phyloP scores from a whole-genome alignment of 2,113 vertebrate species.

The Nanorana parkeri region DNA sequence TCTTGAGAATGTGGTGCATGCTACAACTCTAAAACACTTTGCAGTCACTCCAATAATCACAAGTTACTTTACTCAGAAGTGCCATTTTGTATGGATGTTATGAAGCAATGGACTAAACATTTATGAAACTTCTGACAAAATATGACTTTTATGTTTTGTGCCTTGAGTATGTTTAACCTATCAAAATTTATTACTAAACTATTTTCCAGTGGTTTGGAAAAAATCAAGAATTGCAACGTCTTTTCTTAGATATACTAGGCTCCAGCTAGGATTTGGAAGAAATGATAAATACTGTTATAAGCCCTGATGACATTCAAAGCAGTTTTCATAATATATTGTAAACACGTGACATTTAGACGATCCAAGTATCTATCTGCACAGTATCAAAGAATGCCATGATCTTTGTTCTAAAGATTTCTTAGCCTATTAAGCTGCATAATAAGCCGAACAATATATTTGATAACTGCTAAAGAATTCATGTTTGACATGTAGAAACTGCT shows the following conservation, averaged over 20 bases:
- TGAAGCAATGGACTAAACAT: no score
- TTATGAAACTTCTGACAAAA: no score
- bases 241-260: conserved; percentile 10
- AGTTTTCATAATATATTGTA: conserved; percentile 6
- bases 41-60: no score
- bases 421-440: neutral
- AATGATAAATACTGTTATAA: conserved; percentile 21
- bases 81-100: no score
- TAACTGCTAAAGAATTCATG: neutral
- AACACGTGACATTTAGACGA: neutral
- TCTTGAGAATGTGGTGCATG: no score
- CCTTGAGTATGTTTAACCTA: neutral
- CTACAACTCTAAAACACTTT: no score
- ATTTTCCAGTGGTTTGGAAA: neutral
- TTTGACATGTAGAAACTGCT: neutral
- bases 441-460: conserved; percentile 1
- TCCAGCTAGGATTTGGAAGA: conserved; percentile 27
- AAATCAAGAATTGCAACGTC: conserved; percentile 9
- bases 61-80: no score
- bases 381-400: neutral
- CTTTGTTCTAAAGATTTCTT: neutral
- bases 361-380: conserved; percentile 19
- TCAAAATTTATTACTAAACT: neutral
- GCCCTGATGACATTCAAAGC: conserved; percentile 1
- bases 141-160: no score